Evolutionary conservation across 2,797 vertebrate species (phyloP), one percentile per base, ranked within the genome.

Genomic region (Picus viridis): DNA sequence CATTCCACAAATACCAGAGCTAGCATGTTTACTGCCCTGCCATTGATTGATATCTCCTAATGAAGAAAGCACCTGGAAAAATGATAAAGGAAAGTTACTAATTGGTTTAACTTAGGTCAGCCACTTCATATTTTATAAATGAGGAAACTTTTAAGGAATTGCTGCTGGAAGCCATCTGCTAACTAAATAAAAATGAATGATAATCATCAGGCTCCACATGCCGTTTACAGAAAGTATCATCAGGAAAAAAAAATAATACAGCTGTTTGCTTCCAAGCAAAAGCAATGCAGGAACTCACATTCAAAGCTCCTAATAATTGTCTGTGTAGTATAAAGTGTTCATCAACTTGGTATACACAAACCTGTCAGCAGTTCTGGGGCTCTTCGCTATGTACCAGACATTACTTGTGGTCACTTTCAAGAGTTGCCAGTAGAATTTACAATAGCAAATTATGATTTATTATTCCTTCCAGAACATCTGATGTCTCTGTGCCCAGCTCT

Each of bases 61-160:
- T 93, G 94, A 96, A 96, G 86, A 94, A 93, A 95, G 79, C 92
- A 96, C 95, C 95, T 97, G 91, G 87, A 93, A 94, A 93, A 96
- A 92, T 84, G 83, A 94, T 93, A 96, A 92, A 91, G 90, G 89
- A 88, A 96, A 96, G 86, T 92, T 92, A 95, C 86, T 96, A 96
- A 95, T 96, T 95, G 70, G 87, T 95, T 96, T 95, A 96, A 95
- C 96, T 95, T 92, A 87, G 93, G 90, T 95, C 92, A 94, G 80
- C 82, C 92, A 92, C 95, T 94, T 96, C 88, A 34, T 94, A 94
- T 92, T 95, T 94, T 84, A 70, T 92, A 96, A 96, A 95, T 79
- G 91, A 95, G 86, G 87, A 88, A 92, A 97, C 85, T 95, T 96
- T 96, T 95, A 93, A 95, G 74, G 75, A 83, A 89, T 75, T 84